Percentiles rank a stretch among this genome's conserved stretches.
Evolutionary conservation across 2,113 vertebrate genomes (phyloP).

Genomic region (Excalfactoria chinensis): DNA sequence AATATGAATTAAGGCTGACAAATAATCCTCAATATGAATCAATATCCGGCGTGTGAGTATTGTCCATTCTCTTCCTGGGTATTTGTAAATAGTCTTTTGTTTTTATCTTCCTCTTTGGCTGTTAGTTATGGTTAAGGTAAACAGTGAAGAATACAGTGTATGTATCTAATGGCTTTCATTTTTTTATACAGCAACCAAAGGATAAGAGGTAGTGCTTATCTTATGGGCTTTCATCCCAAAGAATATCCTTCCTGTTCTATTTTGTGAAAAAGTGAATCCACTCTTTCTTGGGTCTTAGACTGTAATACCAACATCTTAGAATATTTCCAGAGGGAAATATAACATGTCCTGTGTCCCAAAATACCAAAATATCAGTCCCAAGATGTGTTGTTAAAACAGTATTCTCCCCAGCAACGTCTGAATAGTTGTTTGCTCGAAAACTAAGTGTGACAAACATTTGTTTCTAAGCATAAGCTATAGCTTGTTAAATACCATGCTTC

Average conservation of each 20-base stretch:
- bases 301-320: background rate
- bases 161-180: background rate
- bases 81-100: background rate
- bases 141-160: background rate
- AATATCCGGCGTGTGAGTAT: background rate
- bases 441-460: background rate
- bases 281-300: background rate
- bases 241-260: background rate
- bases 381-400: conserved; percentile 26
- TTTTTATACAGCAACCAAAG: background rate
- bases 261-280: background rate
- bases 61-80: background rate
- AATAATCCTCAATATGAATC: background rate
- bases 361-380: background rate
- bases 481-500: background rate
- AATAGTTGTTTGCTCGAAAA: conserved; percentile 11
- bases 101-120: background rate
- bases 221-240: background rate
- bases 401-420: background rate
- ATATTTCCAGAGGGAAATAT: background rate
- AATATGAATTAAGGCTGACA: no score
- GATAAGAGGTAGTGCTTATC: background rate
- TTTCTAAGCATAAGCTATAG: background rate
- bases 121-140: background rate
- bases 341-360: conserved; percentile 2